A percentile compares a stretch with the other conserved stretches of the same genome.
Evolutionary conservation across 2,113 vertebrate species (phyloP).

Genomic region (Pseudopodoces humilis): DNA sequence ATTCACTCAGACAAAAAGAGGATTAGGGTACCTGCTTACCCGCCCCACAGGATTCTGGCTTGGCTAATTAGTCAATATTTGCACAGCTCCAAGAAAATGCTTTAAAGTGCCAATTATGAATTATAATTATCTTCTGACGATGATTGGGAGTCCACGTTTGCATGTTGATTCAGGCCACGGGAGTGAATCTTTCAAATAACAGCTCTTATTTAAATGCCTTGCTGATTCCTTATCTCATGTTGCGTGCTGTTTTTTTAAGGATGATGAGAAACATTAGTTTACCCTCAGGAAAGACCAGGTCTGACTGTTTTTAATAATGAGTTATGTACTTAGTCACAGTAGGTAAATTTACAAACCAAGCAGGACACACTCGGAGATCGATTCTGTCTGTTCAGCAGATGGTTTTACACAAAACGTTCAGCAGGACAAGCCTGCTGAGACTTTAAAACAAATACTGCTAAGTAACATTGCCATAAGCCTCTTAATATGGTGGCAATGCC

Average conservation of each 20-base stretch:
- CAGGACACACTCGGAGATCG: constrained; percentile 20
- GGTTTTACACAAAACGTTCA: constrained; percentile 30
- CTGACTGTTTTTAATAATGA: constrained; percentile 66
- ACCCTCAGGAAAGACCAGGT: constrained; percentile 43
- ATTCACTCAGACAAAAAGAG: background rate
- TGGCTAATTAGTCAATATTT: constrained; percentile 56
- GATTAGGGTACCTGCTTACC: background rate
- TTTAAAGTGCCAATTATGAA: constrained; percentile 44
- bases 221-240: background rate
- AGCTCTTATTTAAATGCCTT: constrained; percentile 14
- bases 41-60: background rate
- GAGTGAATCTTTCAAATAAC: constrained; percentile 11
- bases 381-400: constrained; percentile 55
- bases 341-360: constrained; percentile 52
- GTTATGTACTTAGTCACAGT: constrained; percentile 53
- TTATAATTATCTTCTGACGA: constrained; percentile 41
- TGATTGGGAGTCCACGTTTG: background rate
- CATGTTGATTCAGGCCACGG: constrained; percentile 6
- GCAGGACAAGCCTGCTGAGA: constrained; percentile 35
- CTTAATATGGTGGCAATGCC: constrained; percentile 36
- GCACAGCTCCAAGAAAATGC: background rate
- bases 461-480: constrained; percentile 42
- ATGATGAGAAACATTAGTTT: constrained; percentile 41
- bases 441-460: constrained; percentile 50
- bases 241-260: background rate